Conservation (phyloP, 2,888 invertebrate genomes). For the Neria commutata region DNA sequence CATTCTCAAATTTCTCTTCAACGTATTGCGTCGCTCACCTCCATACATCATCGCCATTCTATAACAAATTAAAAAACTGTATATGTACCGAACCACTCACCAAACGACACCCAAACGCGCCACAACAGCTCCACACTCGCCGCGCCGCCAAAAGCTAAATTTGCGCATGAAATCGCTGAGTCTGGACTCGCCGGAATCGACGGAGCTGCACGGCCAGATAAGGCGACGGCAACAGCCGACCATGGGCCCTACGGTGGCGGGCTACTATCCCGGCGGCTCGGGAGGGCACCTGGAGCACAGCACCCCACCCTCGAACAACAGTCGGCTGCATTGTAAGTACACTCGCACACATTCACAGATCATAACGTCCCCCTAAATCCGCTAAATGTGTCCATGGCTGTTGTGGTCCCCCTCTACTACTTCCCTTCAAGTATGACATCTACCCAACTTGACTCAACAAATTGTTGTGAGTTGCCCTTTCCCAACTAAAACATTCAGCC, state of each 20-base stretch:
- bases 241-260: constrained; percentile 64
- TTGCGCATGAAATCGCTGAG: constrained; percentile 98
- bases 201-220: constrained; percentile 75
- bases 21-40: neutral
- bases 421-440: neutral
- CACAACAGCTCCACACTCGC: constrained; percentile 88
- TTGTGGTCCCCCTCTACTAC: too few species aligned
- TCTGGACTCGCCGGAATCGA: constrained; percentile 93
- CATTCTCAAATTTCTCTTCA: constrained; percentile 1
- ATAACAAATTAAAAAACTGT: constrained; percentile 17
- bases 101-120: constrained; percentile 17
- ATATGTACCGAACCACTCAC: neutral
- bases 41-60: constrained; percentile 14
- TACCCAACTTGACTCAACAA: neutral
- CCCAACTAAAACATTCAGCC: too few species aligned
- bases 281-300: constrained; percentile 62
- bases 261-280: constrained; percentile 59
- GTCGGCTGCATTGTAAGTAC: constrained; percentile 70
- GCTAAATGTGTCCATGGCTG: too few species aligned
- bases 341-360: constrained; percentile 24
- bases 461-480: too few species aligned
- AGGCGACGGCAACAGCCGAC: constrained; percentile 70
- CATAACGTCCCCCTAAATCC: neutral
- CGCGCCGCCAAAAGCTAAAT: constrained; percentile 93
- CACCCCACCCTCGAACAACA: constrained; percentile 64